Evolutionary conservation across 2,888 invertebrate species (phyloP).

Genomic region (Cosmia pyralina): DNA sequence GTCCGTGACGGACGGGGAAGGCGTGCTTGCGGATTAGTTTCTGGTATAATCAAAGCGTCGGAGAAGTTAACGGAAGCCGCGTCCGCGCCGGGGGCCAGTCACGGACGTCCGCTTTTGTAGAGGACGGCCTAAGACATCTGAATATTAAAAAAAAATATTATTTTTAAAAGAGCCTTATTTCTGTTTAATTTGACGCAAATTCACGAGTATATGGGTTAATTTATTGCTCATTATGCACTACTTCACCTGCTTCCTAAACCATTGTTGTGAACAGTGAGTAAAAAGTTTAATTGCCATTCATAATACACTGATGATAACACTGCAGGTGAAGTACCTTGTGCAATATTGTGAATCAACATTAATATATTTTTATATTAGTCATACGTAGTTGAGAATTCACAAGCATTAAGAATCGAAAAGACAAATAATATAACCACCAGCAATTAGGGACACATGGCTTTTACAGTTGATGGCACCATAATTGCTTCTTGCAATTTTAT

Average conservation of each 20-base stretch:
- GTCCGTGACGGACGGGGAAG: neutral
- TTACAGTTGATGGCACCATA: constrained; percentile 57
- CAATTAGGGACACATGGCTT: constrained; percentile 41
- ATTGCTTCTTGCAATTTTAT: constrained; percentile 39
- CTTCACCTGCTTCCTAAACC: constrained; percentile 25
- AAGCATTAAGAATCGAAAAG: constrained; percentile 29
- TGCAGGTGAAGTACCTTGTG: constrained; percentile 39
- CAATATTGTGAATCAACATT: constrained; percentile 39
- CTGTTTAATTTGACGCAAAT: constrained; percentile 24
- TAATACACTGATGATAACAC: constrained; percentile 28
- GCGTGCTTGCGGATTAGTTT: neutral
- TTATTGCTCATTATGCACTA: constrained; percentile 31
- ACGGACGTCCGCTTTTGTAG: neutral
- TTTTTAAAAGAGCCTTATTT: constrained; percentile 5
- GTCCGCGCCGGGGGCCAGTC: neutral
- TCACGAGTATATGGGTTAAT: constrained; percentile 12
- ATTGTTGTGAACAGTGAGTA: constrained; percentile 24
- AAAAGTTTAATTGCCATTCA: constrained; percentile 17
- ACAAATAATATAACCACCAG: constrained; percentile 43
- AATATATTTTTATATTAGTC: constrained; percentile 33
- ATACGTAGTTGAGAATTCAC: constrained; percentile 33
- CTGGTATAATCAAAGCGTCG: neutral
- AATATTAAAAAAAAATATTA: constrained; percentile 1
- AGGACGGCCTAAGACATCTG: neutral
- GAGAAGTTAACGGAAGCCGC: neutral